phyloP scores from a whole-genome alignment of 2,797 vertebrate species.

The Mallotus villosus region DNA sequence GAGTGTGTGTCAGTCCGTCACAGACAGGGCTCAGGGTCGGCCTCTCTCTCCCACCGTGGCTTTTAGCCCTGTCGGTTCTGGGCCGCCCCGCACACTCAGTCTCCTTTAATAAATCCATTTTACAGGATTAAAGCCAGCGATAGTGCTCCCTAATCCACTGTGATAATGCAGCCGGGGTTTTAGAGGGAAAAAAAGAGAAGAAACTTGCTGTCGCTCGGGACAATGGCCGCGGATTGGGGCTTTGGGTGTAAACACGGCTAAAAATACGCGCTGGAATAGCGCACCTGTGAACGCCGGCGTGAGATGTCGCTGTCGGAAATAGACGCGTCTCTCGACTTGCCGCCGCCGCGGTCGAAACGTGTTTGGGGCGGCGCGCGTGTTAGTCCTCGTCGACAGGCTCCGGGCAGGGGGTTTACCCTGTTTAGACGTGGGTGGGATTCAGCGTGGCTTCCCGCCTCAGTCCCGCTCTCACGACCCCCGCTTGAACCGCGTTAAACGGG shows the following conservation, averaged over 20 bases:
- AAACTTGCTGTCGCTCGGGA: too few species aligned
- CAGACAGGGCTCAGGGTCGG: background rate
- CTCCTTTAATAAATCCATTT: slow-evolving; percentile 33
- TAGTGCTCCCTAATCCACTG: slow-evolving; percentile 18
- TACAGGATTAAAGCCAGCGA: slow-evolving; percentile 24
- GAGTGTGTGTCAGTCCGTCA: background rate
- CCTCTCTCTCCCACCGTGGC: background rate
- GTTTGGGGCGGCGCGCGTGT: too few species aligned
- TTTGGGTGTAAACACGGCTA: background rate
- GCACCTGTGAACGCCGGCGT: background rate
- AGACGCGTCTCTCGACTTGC: background rate
- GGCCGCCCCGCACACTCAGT: background rate
- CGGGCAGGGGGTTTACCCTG: background rate
- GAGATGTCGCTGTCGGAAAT: background rate
- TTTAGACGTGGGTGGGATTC: too few species aligned
- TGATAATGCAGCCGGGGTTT: slow-evolving; percentile 13
- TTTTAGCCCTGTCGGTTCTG: background rate
- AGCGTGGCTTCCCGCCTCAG: too few species aligned
- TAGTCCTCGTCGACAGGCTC: too few species aligned
- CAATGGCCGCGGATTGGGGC: too few species aligned
- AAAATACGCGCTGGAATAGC: background rate
- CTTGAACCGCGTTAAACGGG: background rate
- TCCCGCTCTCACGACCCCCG: background rate
- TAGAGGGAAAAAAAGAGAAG: background rate
- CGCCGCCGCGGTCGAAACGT: too few species aligned